Percentiles rank a stretch among this genome's conserved stretches.
These are phyloP conservation scores for Noctua comes DNA, from an alignment of 2,888 invertebrate genomes.

Conservation along the genomic window DNA sequence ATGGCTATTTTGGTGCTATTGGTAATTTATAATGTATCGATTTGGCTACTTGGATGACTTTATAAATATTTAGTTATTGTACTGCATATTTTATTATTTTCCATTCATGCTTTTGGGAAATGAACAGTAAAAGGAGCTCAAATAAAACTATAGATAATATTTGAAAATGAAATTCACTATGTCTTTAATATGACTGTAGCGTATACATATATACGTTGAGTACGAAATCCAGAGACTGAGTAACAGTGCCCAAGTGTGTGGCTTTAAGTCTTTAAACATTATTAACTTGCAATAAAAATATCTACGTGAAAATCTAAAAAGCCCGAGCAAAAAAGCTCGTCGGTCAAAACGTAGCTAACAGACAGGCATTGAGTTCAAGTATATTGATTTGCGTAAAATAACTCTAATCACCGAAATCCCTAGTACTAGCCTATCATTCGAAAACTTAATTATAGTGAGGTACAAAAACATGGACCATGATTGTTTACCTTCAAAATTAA, in stretches of 20 bases:
- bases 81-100: background rate
- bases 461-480: constrained; percentile 60
- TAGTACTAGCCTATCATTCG: constrained; percentile 48
- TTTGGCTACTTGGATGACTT: constrained; percentile 36
- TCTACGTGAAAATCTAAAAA: no score
- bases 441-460: constrained; percentile 68
- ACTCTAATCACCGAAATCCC: constrained; percentile 34
- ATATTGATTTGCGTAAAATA: background rate
- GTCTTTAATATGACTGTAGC: background rate
- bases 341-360: background rate
- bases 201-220: no score
- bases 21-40: constrained; percentile 55
- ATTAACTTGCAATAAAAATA: background rate
- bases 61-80: constrained; percentile 17
- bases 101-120: background rate
- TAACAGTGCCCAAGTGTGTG: background rate
- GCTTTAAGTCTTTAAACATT: background rate
- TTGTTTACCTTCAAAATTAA: constrained; percentile 70
- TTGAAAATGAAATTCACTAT: background rate
- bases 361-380: background rate
- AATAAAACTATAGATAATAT: background rate
- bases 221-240: no score
- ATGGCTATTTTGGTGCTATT: constrained; percentile 52
- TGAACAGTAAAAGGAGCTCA: background rate
- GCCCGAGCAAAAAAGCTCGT: no score